Base-by-base conservation (phyloP, 53 echinoderm and acorn worm genomes). In the Stichopus horrens region DNA sequence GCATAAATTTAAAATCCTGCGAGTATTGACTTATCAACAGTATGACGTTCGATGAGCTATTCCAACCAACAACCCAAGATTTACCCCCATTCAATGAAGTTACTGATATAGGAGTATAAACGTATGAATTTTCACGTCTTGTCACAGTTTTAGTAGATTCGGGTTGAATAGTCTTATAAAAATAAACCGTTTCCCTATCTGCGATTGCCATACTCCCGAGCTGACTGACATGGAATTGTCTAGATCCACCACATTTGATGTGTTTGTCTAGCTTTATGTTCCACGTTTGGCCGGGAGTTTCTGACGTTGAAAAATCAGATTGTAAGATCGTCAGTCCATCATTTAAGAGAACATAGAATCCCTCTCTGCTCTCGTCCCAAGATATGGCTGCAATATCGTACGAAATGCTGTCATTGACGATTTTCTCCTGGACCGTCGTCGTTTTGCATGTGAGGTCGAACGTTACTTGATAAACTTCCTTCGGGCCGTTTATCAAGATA, bases 381-480 rank as follows among this genome's bases (percentile, higher is more conserved):
- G 80, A 80, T 21, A 80, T 21, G n/a, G 80, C 80, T 57, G 18
- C 20, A 21, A 80, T 80, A 4, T 16, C 9, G 21, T 80, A n/a
- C 58, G 56, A 68, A 13, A 68, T 7, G 7, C 14, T 68, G 71
- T 68, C 19, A 20, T 20, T 13, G 6, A 68, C 6, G 13, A 16
- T 4, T 68, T 16, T 68, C 5, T 68, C 18, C 71, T 68, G 71
- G 5, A 71, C 18, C 2, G 37, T 37, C 37, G 37, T 37, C 1
- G 37, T 37, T 0, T 5, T 71, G 5, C 19, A 7, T 18, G 14
- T 4, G 14, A 71, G 4, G 19, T 71, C 71, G 19, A 71, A 71
- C 0, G 71, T 71, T 21, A 71, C 19, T 71, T 71, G 18, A n/a
- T 71, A 21, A 2, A 71, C 71, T 71, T 13, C 19, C 71, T 71